These are phyloP conservation scores for Riparia riparia DNA, from an alignment of 2,113 vertebrate species.

Conservation along the genomic window DNA sequence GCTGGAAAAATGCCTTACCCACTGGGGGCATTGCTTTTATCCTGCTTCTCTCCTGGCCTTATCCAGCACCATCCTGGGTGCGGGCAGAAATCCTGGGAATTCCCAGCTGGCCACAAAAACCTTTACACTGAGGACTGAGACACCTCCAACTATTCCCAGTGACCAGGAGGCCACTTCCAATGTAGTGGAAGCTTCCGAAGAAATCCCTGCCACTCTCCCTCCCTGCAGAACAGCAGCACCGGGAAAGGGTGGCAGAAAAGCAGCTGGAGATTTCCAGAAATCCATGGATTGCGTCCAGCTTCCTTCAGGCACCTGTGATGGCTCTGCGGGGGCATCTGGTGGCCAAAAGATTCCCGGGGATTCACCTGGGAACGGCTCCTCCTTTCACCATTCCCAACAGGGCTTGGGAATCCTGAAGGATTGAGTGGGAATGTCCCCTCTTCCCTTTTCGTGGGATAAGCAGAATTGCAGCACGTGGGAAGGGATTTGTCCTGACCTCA, in stretches of 20 bases:
- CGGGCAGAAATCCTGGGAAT: accelerated
- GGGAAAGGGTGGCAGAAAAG: neutral
- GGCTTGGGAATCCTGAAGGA: neutral
- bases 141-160: neutral
- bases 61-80: accelerated
- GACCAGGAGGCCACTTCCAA: neutral
- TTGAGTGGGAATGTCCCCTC: neutral
- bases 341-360: neutral
- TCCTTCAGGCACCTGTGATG: neutral
- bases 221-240: neutral
- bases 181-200: neutral
- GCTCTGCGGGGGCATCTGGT: neutral
- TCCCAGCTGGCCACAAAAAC: neutral
- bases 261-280: neutral
- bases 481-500: neutral
- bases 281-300: neutral
- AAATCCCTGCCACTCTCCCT: neutral
- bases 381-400: neutral
- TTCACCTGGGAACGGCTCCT: neutral
- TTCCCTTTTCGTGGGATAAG: neutral
- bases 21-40: neutral
- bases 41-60: neutral
- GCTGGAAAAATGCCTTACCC: neutral
- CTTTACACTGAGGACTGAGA: accelerated
- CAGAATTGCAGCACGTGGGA: neutral